A percentile compares a stretch with the other conserved stretches of the same genome.
Evolutionary conservation across 2,113 vertebrate species (phyloP).

Genomic region (Myiagra hebetior): DNA sequence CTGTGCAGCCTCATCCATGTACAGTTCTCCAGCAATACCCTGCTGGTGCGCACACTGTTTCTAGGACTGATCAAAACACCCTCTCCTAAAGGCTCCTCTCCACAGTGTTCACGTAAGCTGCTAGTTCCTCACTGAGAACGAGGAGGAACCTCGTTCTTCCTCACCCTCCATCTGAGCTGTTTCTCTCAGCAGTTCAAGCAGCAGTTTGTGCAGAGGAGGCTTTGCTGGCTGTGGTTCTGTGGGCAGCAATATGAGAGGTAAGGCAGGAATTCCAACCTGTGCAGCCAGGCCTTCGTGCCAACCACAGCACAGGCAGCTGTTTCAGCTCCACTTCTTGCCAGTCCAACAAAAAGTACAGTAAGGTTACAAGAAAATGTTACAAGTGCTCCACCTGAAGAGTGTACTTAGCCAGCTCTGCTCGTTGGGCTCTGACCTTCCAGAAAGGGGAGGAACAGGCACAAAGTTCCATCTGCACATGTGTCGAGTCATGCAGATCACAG

Average conservation of each 20-base stretch:
- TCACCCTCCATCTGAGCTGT: background rate
- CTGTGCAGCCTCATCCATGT: background rate
- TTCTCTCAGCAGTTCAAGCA: background rate
- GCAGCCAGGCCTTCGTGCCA: background rate
- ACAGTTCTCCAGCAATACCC: background rate
- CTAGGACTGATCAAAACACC: background rate
- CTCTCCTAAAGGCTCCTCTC: background rate
- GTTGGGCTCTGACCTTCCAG: background rate
- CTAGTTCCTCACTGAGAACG: background rate
- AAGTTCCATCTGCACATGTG: background rate
- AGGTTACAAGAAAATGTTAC: background rate
- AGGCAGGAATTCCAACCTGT: background rate
- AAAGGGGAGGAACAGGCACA: background rate
- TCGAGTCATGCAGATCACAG: fast-evolving
- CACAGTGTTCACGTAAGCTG: background rate
- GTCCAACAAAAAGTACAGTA: background rate
- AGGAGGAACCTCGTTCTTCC: background rate
- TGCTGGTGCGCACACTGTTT: background rate
- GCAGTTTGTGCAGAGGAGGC: background rate
- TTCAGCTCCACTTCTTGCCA: background rate
- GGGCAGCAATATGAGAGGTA: background rate
- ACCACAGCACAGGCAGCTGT: background rate
- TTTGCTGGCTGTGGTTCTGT: background rate
- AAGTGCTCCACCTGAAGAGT: background rate
- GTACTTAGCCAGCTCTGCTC: background rate